phyloP scores from a whole-genome alignment of 2,113 vertebrate species.

The Laticauda colubrina region DNA sequence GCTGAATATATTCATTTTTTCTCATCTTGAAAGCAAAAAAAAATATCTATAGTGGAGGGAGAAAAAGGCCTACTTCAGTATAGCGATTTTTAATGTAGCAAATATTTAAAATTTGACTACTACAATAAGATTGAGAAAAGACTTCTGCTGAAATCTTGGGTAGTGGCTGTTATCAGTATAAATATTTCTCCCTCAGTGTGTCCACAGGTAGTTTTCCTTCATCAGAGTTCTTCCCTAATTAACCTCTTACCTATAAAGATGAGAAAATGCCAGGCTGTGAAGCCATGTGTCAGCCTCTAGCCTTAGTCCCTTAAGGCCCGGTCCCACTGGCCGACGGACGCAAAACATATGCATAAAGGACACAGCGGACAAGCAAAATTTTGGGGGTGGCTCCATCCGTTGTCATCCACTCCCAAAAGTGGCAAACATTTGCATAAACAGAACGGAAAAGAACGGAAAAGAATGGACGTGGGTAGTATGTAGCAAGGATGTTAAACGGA shows the following conservation, averaged over 20 bases:
- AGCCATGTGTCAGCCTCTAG: not conserved
- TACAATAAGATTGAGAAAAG: not conserved
- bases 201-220: not conserved
- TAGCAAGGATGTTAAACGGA: too few relatives aligned
- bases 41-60: not conserved
- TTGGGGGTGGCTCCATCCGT: too few relatives aligned
- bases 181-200: not conserved
- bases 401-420: too few relatives aligned
- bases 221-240: not conserved
- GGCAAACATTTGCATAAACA: too few relatives aligned
- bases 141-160: not conserved
- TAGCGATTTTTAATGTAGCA: not conserved
- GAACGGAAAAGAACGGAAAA: too few relatives aligned
- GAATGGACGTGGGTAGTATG: too few relatives aligned
- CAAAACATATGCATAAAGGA: too few relatives aligned
- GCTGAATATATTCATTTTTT: not conserved
- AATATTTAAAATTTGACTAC: not conserved
- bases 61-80: not conserved
- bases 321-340: too few relatives aligned
- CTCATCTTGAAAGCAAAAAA: not conserved
- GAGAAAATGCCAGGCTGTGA: not conserved
- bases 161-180: not conserved
- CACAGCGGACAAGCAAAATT: too few relatives aligned
- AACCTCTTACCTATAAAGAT: not conserved
- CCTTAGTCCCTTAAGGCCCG: not conserved